phyloP scores from a whole-genome alignment of 2,888 invertebrate species.

The Odontocolon sp. region DNA sequence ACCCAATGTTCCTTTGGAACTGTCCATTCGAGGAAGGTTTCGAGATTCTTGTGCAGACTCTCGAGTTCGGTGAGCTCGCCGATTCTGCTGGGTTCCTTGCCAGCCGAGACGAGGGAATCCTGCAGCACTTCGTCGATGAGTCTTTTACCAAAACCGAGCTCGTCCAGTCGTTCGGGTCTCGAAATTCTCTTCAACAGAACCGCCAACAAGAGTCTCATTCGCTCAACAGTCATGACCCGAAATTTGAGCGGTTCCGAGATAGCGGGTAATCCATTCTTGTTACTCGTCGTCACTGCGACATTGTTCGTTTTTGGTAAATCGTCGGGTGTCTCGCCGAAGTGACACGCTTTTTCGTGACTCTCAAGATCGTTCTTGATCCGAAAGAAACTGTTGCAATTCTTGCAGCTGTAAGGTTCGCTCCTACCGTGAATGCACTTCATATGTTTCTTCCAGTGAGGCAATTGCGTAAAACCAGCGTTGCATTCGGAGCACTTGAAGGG shows the following conservation, averaged over 20 bases:
- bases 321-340: constrained; percentile 33
- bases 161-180: constrained; percentile 88
- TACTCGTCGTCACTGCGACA: constrained; percentile 60
- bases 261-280: neutral
- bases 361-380: constrained; percentile 89
- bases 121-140: constrained; percentile 91
- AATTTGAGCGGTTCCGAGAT: constrained; percentile 77
- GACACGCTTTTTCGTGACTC: constrained; percentile 82
- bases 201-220: constrained; percentile 90
- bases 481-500: constrained; percentile 87
- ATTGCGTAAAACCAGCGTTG: constrained; percentile 88
- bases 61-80: constrained; percentile 83
- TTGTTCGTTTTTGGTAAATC: constrained; percentile 55
- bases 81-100: constrained; percentile 85
- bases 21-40: constrained; percentile 90
- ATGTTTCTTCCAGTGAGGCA: constrained; percentile 94
- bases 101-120: constrained; percentile 89
- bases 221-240: constrained; percentile 85
- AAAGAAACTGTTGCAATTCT: constrained; percentile 88
- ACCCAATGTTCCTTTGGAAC: constrained; percentile 91
- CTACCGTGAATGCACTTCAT: constrained; percentile 93
- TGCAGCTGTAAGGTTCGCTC: constrained; percentile 89
- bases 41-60: constrained; percentile 88
- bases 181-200: constrained; percentile 92
- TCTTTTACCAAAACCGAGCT: constrained; percentile 88